Percentiles rank a stretch among this genome's conserved stretches.
These are phyloP conservation scores for Drosophila heteroneura DNA, from an alignment of 2,888 invertebrate species.

Conservation along the genomic window DNA sequence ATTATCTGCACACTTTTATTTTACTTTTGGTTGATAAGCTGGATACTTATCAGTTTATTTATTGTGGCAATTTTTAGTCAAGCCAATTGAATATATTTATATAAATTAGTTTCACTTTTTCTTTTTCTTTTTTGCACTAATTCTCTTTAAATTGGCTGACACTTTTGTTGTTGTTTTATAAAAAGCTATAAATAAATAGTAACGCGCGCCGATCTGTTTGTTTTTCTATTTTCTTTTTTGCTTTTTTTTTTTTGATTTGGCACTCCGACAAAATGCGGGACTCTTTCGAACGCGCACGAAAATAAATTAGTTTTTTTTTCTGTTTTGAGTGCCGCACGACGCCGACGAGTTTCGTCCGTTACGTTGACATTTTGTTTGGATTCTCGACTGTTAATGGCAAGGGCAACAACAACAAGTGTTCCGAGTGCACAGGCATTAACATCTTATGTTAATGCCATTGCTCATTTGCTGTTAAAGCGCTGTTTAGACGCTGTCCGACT, in stretches of 20 bases:
- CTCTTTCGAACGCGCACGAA: constrained; percentile 41
- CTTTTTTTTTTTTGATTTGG: constrained; percentile 47
- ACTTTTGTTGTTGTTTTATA: constrained; percentile 29
- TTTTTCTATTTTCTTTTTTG: constrained; percentile 24
- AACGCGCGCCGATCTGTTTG: constrained; percentile 37
- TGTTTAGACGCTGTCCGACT: constrained; percentile 32
- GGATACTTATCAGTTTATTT: constrained; percentile 40
- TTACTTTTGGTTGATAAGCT: constrained; percentile 36
- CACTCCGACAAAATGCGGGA: constrained; percentile 51
- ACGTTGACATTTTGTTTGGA: constrained; percentile 72
- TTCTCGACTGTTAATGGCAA: constrained; percentile 72
- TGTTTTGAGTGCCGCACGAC: constrained; percentile 46
- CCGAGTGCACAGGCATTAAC: constrained; percentile 16
- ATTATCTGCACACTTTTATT: constrained; percentile 23
- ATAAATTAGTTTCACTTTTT: constrained; percentile 42
- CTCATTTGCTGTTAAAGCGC: constrained; percentile 21
- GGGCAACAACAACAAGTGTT: constrained; percentile 58
- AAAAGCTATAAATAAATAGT: constrained; percentile 54
- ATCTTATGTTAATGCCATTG: constrained; percentile 4
- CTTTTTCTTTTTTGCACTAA: constrained; percentile 28
- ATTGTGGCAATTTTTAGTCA: constrained; percentile 3
- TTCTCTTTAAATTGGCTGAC: constrained; percentile 26
- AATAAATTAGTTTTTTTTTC: constrained; percentile 38
- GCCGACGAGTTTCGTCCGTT: constrained; percentile 69
- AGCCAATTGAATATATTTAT: constrained; percentile 16